Percentiles rank a stretch among this genome's conserved stretches.
These are phyloP conservation scores for Aviceda subcristata DNA, from an alignment of 2,113 vertebrate genomes.

Conservation along the genomic window DNA sequence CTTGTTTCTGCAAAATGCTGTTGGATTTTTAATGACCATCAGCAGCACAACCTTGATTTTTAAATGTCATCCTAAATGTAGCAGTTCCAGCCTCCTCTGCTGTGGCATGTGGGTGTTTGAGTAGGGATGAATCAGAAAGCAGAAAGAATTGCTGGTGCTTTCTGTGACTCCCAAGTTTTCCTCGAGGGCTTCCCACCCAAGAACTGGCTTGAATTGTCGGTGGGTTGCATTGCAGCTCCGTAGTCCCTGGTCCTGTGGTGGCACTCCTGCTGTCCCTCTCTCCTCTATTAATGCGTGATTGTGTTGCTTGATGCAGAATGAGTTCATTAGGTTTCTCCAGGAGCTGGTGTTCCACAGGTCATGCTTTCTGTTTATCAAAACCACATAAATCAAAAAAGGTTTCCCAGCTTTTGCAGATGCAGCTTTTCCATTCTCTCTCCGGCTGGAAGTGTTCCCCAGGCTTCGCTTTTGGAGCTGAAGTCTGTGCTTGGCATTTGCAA, in stretches of 20 bases:
- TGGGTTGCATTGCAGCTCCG: not conserved
- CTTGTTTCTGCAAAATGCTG: conserved; percentile 21
- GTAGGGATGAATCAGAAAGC: conserved; percentile 53
- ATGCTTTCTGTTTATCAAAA: not conserved
- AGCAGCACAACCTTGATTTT: conserved; percentile 50
- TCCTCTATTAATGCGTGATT: not conserved
- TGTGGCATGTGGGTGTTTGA: not conserved
- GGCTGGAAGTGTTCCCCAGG: not conserved
- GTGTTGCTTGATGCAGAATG: not conserved
- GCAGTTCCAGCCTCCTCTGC: conserved; percentile 45
- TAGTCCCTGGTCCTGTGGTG: not conserved
- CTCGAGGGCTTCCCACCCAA: conserved; percentile 9
- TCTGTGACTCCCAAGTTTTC: conserved; percentile 15
- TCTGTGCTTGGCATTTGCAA: not conserved
- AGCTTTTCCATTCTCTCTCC: not conserved
- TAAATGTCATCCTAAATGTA: conserved; percentile 60
- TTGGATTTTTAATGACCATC: conserved; percentile 58
- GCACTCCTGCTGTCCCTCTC: not conserved
- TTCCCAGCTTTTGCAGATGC: not conserved
- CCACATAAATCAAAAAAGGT: not conserved
- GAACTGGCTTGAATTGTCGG: not conserved
- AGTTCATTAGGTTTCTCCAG: not conserved
- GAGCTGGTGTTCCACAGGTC: not conserved
- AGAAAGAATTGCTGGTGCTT: conserved; percentile 30
- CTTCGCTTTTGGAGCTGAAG: not conserved